Evolutionary conservation across 2,888 invertebrate species (phyloP).

Genomic region (Synergus gifuensis): DNA sequence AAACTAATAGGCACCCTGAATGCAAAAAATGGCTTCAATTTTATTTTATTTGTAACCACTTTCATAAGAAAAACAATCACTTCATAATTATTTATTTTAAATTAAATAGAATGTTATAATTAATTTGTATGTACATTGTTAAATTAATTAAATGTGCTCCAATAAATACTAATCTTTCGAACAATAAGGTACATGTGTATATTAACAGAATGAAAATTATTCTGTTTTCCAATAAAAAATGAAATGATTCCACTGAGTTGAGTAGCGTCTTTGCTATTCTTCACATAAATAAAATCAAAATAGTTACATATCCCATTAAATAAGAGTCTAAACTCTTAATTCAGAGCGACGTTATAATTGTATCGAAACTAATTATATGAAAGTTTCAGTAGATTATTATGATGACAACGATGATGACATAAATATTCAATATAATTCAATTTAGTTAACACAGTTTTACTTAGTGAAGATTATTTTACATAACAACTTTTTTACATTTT

Average conservation of each 20-base stretch:
- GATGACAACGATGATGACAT: neutral
- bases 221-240: neutral
- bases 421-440: neutral
- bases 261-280: too few relatives aligned
- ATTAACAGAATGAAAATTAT: neutral
- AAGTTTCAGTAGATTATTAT: too few relatives aligned
- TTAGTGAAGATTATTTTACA: neutral
- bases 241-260: neutral
- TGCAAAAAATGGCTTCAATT: neutral
- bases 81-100: neutral
- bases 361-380: too few relatives aligned
- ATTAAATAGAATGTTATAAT: conserved; percentile 8
- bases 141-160: neutral
- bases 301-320: too few relatives aligned
- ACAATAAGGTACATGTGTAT: neutral
- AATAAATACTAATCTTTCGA: neutral
- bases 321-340: too few relatives aligned
- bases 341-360: too few relatives aligned
- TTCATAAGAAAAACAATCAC: neutral
- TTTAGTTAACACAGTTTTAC: neutral
- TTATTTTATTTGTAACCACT: neutral
- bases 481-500: neutral
- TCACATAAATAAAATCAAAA: too few relatives aligned
- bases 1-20: neutral
- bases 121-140: conserved; percentile 1